These are phyloP conservation scores for Crocallis elinguaria DNA, from an alignment of 2,888 invertebrate genomes.

Conservation along the genomic window DNA sequence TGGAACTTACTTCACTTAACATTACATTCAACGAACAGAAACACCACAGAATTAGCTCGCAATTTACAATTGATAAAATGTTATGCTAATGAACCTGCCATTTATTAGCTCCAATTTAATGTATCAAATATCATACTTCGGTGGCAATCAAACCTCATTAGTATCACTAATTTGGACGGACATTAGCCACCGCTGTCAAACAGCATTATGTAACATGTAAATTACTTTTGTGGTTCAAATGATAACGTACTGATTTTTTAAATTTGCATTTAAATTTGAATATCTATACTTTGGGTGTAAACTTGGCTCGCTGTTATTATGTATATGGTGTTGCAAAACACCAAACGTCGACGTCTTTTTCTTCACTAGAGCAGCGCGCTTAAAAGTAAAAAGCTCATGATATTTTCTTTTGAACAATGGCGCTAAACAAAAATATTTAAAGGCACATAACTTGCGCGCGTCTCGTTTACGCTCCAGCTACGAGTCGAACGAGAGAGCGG, in stretches of 20 bases:
- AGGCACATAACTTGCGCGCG: conserved; percentile 72
- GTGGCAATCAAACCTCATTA: conserved; percentile 54
- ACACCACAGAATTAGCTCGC: conserved; percentile 21
- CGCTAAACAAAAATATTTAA: conserved; percentile 81
- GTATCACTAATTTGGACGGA: conserved; percentile 50
- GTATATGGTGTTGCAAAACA: too few species aligned
- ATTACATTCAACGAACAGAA: too few species aligned
- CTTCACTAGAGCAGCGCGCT: conserved; percentile 48
- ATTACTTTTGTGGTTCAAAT: conserved; percentile 28
- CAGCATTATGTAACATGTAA: conserved; percentile 32
- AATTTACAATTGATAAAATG: background rate
- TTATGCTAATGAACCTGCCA: conserved; percentile 27
- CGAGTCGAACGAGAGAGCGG: conserved; percentile 51
- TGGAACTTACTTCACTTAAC: background rate
- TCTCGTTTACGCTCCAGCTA: conserved; percentile 59
- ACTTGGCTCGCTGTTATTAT: too few species aligned
- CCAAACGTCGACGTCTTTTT: background rate
- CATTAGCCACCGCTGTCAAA: conserved; percentile 41
- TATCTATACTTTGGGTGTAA: too few species aligned
- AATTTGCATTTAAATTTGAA: background rate
- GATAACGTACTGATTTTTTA: conserved; percentile 5
- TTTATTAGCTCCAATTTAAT: conserved; percentile 40
- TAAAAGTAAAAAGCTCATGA: conserved; percentile 76
- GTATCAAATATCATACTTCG: conserved; percentile 46
- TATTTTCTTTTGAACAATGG: conserved; percentile 79